A percentile compares a stretch with the other conserved stretches of the same genome.
These are phyloP conservation scores for Dynastes hyllus DNA, from an alignment of 2,888 invertebrate species.

Conservation along the genomic window DNA sequence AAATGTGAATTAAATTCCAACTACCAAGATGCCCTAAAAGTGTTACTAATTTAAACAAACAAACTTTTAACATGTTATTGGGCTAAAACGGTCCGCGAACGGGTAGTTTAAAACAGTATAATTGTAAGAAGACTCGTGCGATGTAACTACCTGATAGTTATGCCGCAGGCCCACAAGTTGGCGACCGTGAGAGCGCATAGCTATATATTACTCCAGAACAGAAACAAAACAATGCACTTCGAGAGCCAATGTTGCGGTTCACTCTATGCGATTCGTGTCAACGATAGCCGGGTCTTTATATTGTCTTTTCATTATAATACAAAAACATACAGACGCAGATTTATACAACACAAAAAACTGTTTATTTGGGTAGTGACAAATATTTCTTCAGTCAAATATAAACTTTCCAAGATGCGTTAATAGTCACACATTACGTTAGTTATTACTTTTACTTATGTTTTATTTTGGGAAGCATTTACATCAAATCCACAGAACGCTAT, in stretches of 20 bases:
- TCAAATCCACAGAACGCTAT: too few relatives aligned
- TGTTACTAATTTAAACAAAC: too few relatives aligned
- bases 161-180: conserved; percentile 56
- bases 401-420: too few relatives aligned
- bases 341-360: not conserved
- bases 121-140: conserved; percentile 60
- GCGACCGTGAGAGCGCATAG: conserved; percentile 50
- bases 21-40: too few relatives aligned
- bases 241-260: conserved; percentile 23
- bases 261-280: conserved; percentile 28
- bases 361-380: not conserved
- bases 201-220: conserved; percentile 43
- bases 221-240: conserved; percentile 45
- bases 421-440: too few relatives aligned
- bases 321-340: not conserved
- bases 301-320: conserved; percentile 24
- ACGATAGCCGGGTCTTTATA: conserved; percentile 22
- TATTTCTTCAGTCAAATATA: too few relatives aligned
- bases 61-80: too few relatives aligned
- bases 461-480: too few relatives aligned
- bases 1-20: too few relatives aligned
- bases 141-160: conserved; percentile 64
- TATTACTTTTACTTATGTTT: too few relatives aligned
- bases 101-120: not conserved
- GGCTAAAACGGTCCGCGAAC: too few relatives aligned